Evolutionary conservation across 2,113 vertebrate species (phyloP).

Genomic region (Peromyscus maniculatus): DNA sequence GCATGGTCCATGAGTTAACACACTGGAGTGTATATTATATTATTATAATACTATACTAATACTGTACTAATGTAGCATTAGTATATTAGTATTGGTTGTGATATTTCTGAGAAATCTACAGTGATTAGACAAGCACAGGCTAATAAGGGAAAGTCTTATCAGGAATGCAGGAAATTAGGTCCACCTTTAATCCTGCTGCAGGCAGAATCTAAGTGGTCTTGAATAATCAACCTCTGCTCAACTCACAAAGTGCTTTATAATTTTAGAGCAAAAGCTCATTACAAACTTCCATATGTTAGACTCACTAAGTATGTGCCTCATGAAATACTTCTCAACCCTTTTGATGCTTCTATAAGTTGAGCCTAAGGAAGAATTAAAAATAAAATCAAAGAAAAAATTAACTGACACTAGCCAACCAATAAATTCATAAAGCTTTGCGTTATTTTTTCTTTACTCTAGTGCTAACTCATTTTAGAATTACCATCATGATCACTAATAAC

Average conservation of each 20-base stretch:
- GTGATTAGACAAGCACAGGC: not conserved
- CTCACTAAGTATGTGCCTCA: not conserved
- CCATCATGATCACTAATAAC: not conserved
- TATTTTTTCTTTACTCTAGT: conserved; percentile 5
- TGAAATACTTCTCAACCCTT: not conserved
- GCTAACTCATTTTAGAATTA: not conserved
- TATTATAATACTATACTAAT: not conserved
- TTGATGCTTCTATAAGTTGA: not conserved
- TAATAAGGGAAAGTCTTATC: not conserved
- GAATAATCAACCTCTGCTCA: not conserved
- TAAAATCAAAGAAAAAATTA: conserved; percentile 12
- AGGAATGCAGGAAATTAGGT: not conserved
- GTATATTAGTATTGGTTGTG: not conserved
- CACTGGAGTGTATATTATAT: not conserved
- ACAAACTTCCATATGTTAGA: not conserved
- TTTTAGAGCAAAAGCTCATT: conserved; percentile 9
- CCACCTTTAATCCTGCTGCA: not conserved
- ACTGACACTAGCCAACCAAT: not conserved
- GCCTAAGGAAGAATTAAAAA: conserved; percentile 32
- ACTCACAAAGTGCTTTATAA: not conserved
- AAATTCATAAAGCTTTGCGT: conserved; percentile 32
- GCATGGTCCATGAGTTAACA: not conserved
- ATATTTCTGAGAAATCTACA: not conserved
- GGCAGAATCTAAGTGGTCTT: not conserved
- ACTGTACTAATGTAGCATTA: not conserved